phyloP scores from a whole-genome alignment of 2,888 invertebrate genomes.

The Hemicrepidius hirtus region DNA sequence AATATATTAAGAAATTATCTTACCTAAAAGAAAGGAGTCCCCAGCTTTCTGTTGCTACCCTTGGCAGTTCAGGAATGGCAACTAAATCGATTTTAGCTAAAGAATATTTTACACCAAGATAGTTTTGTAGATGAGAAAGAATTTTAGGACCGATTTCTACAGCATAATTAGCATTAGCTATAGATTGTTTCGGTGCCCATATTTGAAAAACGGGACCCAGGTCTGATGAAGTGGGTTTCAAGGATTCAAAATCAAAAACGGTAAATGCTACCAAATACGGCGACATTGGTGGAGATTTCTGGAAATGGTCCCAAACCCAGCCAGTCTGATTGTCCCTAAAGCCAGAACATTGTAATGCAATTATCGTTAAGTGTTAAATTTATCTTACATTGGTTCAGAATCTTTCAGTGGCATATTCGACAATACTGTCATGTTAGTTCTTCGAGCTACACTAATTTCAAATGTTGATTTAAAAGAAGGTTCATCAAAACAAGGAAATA shows the following conservation, averaged over 20 bases:
- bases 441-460: conserved; percentile 81
- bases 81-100: conserved; percentile 76
- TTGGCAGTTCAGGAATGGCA: conserved; percentile 76
- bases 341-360: conserved; percentile 43
- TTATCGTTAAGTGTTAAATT: conserved; percentile 1
- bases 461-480: conserved; percentile 85
- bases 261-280: conserved; percentile 83
- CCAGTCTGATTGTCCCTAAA: conserved; percentile 70
- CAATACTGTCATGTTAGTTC: conserved; percentile 77
- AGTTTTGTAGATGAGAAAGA: conserved; percentile 73
- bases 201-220: conserved; percentile 68
- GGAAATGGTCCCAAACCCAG: conserved; percentile 79
- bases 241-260: conserved; percentile 64
- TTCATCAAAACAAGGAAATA: conserved; percentile 88
- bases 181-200: conserved; percentile 70
- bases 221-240: conserved; percentile 56
- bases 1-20: conserved; percentile 4
- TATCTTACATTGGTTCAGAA: conserved; percentile 75
- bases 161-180: conserved; percentile 71
- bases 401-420: conserved; percentile 82
- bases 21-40: conserved; percentile 76
- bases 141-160: conserved; percentile 73
- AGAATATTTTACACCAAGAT: conserved; percentile 74
- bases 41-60: conserved; percentile 77
- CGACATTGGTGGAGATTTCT: conserved; percentile 81